These are phyloP conservation scores for Halocynthia aurantium DNA, from an alignment of 23 tunicate species.

Conservation along the genomic window DNA sequence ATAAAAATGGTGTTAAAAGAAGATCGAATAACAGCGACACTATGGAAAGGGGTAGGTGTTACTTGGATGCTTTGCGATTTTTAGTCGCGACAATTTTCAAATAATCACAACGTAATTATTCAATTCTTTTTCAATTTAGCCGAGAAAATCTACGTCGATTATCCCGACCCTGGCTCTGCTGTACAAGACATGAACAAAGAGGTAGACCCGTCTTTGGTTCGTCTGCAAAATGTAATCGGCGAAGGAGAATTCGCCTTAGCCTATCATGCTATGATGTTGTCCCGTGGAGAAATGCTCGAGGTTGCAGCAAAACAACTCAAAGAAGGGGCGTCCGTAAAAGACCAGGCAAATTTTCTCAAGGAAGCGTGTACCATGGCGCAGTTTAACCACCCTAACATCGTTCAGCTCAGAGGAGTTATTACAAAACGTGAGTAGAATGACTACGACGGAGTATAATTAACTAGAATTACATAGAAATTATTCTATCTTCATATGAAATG, in stretches of 20 bases:
- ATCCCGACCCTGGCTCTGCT: conserved; percentile 58
- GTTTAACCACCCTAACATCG: conserved; percentile 69
- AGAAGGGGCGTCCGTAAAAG: conserved; percentile 31
- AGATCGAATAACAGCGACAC: neutral
- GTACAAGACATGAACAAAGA: conserved; percentile 27
- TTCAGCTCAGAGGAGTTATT: conserved; percentile 81
- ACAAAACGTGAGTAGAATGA: conserved; percentile 39
- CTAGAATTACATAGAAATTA: neutral
- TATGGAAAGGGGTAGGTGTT: too few species aligned
- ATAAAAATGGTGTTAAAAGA: neutral
- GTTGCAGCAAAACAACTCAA: conserved; percentile 81
- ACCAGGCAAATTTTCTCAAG: conserved; percentile 57
- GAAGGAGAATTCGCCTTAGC: conserved; percentile 86
- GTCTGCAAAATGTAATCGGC: conserved; percentile 54
- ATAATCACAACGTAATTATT: too few species aligned
- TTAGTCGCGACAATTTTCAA: too few species aligned
- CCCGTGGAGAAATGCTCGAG: neutral
- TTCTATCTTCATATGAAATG: neutral
- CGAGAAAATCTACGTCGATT: conserved; percentile 67
- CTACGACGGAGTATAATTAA: neutral
- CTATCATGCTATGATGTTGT: conserved; percentile 34
- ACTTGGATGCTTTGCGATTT: too few species aligned
- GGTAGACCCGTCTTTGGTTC: conserved; percentile 22
- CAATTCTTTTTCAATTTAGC: neutral
- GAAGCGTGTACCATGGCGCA: conserved; percentile 90